Percentiles rank a stretch among this genome's conserved stretches.
phyloP scores from a whole-genome alignment of 1,140 invertebrate genomes.

The Halesus radiatus region DNA sequence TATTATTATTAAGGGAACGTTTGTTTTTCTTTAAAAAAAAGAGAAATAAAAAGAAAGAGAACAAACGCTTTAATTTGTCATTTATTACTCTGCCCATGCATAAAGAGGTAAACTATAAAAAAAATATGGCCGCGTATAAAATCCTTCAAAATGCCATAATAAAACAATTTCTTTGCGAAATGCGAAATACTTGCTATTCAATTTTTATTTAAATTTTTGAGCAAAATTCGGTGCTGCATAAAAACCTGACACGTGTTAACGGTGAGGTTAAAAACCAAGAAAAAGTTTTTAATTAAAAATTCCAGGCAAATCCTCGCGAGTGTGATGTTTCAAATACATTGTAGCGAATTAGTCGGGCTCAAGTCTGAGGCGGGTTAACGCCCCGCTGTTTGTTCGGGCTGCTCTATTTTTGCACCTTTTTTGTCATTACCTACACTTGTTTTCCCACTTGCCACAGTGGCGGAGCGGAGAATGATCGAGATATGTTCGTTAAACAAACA shows the following conservation, averaged over 20 bases:
- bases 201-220: not conserved
- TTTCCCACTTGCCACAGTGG: not conserved
- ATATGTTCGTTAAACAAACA: no score
- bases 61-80: no score
- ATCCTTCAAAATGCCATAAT: not conserved
- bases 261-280: not conserved
- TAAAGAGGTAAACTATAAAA: no score
- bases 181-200: not conserved
- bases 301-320: not conserved
- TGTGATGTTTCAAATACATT: not conserved
- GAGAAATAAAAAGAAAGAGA: no score
- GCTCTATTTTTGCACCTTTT: not conserved
- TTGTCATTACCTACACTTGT: not conserved
- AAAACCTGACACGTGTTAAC: not conserved
- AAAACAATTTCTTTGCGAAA: not conserved
- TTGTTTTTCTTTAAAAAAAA: no score
- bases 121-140: not conserved
- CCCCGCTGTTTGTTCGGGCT: not conserved
- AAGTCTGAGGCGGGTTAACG: not conserved
- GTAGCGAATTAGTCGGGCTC: not conserved
- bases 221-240: not conserved
- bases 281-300: not conserved
- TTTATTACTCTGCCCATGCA: no score
- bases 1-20: no score
- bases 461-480: not conserved